phyloP scores from a whole-genome alignment of 2,113 vertebrate species.

The Lynx canadensis region DNA sequence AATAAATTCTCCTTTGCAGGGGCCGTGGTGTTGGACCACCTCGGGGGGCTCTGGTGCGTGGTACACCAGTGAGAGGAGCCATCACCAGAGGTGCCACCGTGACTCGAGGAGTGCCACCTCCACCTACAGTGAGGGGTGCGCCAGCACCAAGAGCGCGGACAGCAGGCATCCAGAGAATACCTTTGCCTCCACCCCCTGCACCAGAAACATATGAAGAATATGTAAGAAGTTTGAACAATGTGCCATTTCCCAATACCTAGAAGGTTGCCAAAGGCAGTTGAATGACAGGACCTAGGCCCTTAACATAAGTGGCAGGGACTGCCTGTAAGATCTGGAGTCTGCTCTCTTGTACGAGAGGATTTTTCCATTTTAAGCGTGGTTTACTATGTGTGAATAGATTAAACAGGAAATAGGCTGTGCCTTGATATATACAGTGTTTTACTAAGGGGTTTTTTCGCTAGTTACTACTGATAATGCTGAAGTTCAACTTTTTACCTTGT shows the following conservation, averaged over 20 bases:
- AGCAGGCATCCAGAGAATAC: slow-evolving; percentile 92
- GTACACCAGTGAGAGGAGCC: slow-evolving; percentile 89
- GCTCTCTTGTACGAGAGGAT: background rate
- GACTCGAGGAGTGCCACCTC: slow-evolving; percentile 89
- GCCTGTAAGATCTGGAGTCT: slow-evolving; percentile 4
- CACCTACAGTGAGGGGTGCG: slow-evolving; percentile 88
- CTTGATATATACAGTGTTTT: background rate
- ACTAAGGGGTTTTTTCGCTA: background rate
- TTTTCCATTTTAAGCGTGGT: slow-evolving; percentile 32
- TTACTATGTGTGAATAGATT: background rate
- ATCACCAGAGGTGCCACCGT: slow-evolving; percentile 90
- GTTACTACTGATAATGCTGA: background rate
- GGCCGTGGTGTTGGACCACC: slow-evolving; percentile 94
- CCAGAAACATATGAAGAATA: slow-evolving; percentile 94
- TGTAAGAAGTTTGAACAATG: slow-evolving; percentile 84
- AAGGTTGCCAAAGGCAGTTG: slow-evolving; percentile 36
- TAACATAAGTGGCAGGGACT: background rate
- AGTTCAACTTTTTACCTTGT: background rate
- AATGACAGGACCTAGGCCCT: slow-evolving; percentile 3
- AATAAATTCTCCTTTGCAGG: slow-evolving; percentile 80
- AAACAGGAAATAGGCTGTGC: slow-evolving; percentile 10
- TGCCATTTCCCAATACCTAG: slow-evolving; percentile 23
- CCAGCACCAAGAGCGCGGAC: slow-evolving; percentile 90
- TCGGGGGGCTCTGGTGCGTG: slow-evolving; percentile 91
- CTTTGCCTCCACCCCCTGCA: slow-evolving; percentile 90